Percentiles rank a stretch among this genome's conserved stretches.
Evolutionary conservation across 1,140 invertebrate species (phyloP).

Genomic region (Aphidius gifuensis): DNA sequence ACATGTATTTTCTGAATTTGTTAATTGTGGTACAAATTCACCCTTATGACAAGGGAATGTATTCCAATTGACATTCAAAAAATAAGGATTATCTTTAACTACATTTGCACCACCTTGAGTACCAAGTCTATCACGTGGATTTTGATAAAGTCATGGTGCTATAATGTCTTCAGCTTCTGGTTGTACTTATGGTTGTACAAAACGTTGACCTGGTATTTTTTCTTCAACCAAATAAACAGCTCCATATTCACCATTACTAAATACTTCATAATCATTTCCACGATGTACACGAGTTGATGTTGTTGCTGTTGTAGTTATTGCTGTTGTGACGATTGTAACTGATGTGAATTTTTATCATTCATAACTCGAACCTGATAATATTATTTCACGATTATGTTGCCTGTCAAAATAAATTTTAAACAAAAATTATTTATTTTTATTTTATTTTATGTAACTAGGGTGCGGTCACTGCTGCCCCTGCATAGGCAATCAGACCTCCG

Average conservation of each 20-base stretch:
- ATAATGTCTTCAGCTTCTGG: slow-evolving; percentile 91
- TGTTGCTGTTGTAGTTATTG: no score
- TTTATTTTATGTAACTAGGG: no score
- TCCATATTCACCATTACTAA: slow-evolving; percentile 96
- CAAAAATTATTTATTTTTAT: no score
- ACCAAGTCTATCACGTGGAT: slow-evolving; percentile 91
- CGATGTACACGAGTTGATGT: slow-evolving; percentile 50
- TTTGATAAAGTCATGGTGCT: slow-evolving; percentile 83
- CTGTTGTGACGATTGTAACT: no score
- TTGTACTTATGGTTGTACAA: slow-evolving; percentile 98
- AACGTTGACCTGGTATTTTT: slow-evolving; percentile 86
- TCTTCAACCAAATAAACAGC: slow-evolving; percentile 97
- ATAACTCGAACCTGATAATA: slow-evolving; percentile 47
- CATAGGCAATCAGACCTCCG: no score
- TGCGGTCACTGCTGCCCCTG: no score
- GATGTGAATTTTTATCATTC: slow-evolving; percentile 36
- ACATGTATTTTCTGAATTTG: slow-evolving; percentile 97
- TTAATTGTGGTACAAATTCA: slow-evolving; percentile 97
- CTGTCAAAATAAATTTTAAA: no score
- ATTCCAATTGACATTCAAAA: slow-evolving; percentile 93
- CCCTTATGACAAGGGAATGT: slow-evolving; percentile 93
- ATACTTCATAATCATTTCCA: slow-evolving; percentile 95
- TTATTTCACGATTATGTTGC: slow-evolving; percentile 46
- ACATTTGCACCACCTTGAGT: slow-evolving; percentile 89
- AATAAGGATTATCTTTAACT: slow-evolving; percentile 96